Evolutionary conservation across 1,140 invertebrate genomes (phyloP), one percentile per base, ranked within the genome.

Genomic region (Lasioglossum albipes): DNA sequence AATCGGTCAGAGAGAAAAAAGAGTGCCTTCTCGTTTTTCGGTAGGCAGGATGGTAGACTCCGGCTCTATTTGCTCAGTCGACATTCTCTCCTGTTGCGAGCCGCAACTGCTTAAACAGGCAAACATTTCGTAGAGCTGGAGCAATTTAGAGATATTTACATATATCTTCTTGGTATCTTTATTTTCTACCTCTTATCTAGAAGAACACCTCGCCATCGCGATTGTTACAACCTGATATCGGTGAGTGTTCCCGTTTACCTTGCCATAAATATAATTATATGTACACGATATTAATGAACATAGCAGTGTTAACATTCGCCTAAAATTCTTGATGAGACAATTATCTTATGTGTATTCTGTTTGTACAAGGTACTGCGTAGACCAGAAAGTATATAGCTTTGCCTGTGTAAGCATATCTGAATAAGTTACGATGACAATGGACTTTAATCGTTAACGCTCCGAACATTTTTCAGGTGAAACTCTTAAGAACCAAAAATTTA

Each of bases 91-190:
- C 77, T 83, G 79, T 89, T 88, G 74, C 78, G 61, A 85, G 84
- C 45, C 10, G 45, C 87, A 89, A 89, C 89, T 90, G 89, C 84
- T 90, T 90, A 90, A 92, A 92, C 85, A 91, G 73, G 36, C 62
- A 77, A 69, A 76, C 71, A 77, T 78, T 79, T 36, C 49, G 20
- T 49, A 41, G 74, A 62, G n/a, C 27, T 41, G 64, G 10, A 82
- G 64, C 36, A 84, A 45, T 84, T 77, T 73, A 27, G 5, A 59
- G 20, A 9, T 49, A 67, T 61, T 67, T 74, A 27, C 41, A 27
- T 66, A 18, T 36, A 10, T 42, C 36, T 49, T 22, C 12, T 2
- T 10, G 7, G 27, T 68, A 36, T 68, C 31, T 69, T 62, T 57
- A 31, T 45, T 36, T 52, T 41, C 42, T 45, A 10, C 9, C 42